Conservation (phyloP, 1,140 invertebrate species). For the Elymnias hypermnestra region DNA sequence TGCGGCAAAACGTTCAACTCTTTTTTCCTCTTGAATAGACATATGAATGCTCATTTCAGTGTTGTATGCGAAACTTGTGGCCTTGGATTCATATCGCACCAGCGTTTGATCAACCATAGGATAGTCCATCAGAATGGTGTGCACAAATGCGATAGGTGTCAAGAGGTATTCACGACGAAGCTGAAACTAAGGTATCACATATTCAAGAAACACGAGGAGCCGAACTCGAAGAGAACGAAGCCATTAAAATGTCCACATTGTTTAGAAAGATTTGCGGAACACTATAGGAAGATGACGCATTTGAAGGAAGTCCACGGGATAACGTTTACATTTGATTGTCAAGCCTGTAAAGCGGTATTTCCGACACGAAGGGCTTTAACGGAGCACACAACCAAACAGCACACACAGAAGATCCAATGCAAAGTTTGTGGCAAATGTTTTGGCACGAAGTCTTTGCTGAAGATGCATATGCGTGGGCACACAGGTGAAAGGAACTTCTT, state of each 20-base stretch:
- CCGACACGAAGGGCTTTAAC: constrained; percentile 53
- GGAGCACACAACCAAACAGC: constrained; percentile 70
- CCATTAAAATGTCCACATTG: constrained; percentile 66
- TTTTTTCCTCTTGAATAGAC: constrained; percentile 59
- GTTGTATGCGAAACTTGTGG: constrained; percentile 70
- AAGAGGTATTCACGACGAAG: constrained; percentile 55
- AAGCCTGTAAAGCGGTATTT: constrained; percentile 44
- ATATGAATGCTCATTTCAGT: constrained; percentile 65
- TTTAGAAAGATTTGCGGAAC: constrained; percentile 58
- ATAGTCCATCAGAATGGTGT: constrained; percentile 57
- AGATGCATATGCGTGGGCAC: constrained; percentile 83
- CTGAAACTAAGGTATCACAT: constrained; percentile 56
- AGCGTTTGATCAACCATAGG: constrained; percentile 56
- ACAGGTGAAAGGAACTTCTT: constrained; percentile 77
- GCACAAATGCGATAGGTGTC: constrained; percentile 56
- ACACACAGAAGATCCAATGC: constrained; percentile 75
- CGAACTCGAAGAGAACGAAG: constrained; percentile 48
- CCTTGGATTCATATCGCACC: constrained; percentile 63
- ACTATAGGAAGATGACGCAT: constrained; percentile 65
- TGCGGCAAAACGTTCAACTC: constrained; percentile 58
- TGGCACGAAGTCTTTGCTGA: constrained; percentile 77
- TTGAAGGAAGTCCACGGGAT: constrained; percentile 60
- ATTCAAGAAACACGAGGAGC: constrained; percentile 55
- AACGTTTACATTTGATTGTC: constrained; percentile 58
- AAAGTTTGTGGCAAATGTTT: constrained; percentile 76